phyloP scores from a whole-genome alignment of 1,140 invertebrate genomes.

The Ceratosolen solmsi region DNA sequence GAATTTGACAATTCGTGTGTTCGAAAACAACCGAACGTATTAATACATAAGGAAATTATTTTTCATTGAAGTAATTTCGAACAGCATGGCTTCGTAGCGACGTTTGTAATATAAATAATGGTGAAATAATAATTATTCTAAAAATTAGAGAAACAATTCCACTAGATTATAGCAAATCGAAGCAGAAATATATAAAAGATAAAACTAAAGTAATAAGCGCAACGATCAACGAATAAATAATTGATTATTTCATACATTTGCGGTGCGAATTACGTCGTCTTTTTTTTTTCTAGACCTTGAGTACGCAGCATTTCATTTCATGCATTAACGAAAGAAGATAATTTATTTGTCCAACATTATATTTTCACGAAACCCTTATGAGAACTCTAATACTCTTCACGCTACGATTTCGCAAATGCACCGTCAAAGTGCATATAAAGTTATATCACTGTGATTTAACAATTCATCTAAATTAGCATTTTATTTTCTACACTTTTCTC shows the following conservation, averaged over 20 bases:
- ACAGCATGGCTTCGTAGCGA: neutral
- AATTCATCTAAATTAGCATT: too few relatives aligned
- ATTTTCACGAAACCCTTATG: neutral
- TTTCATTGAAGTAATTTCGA: neutral
- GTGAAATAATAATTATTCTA: constrained; percentile 15
- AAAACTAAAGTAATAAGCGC: neutral
- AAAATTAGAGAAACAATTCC: constrained; percentile 27
- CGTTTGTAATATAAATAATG: neutral
- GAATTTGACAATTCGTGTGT: neutral
- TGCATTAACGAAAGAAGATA: neutral
- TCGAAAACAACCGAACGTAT: neutral
- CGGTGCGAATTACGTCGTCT: constrained; percentile 4
- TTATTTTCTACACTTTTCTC: too few relatives aligned
- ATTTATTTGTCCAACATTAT: neutral
- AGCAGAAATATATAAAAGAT: constrained; percentile 24
- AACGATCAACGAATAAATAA: constrained; percentile 38
- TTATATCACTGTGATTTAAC: too few relatives aligned
- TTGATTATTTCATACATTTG: neutral
- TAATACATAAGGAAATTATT: constrained; percentile 6
- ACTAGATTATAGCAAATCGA: constrained; percentile 31
- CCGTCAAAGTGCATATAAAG: too few relatives aligned
- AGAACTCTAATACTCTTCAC: constrained; percentile 8
- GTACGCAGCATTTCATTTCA: neutral
- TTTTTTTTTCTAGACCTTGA: neutral
- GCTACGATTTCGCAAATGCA: constrained; percentile 34